Conservation (phyloP, 2,113 vertebrate species). For the Ellobius talpinus region DNA sequence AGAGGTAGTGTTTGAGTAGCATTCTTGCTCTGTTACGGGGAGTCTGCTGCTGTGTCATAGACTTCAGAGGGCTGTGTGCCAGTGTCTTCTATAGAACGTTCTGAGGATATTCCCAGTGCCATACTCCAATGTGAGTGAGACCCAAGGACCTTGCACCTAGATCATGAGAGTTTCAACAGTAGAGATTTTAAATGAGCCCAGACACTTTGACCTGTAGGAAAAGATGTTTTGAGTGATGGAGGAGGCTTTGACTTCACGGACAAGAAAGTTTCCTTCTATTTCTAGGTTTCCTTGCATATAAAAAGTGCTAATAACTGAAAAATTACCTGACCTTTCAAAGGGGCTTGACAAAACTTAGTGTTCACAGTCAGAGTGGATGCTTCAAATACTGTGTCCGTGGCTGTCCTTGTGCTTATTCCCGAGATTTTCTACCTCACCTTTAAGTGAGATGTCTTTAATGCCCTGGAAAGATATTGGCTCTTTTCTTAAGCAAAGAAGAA, state of each 20-base stretch:
- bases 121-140: not conserved
- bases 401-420: not conserved
- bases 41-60: not conserved
- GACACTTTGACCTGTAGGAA: not conserved
- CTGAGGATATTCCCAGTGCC: not conserved
- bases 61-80: not conserved
- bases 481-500: not conserved
- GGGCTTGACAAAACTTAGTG: not conserved
- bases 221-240: not conserved
- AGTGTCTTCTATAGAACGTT: not conserved
- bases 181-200: not conserved
- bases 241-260: not conserved
- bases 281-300: not conserved
- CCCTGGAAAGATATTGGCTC: not conserved
- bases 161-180: not conserved
- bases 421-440: not conserved
- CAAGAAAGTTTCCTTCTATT: not conserved
- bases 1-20: not conserved
- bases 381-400: not conserved
- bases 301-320: not conserved
- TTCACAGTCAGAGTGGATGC: no score
- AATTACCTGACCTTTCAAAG: not conserved
- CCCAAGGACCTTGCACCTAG: not conserved
- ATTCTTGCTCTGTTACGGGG: not conserved
- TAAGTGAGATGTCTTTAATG: not conserved